Evolutionary conservation across 2,113 vertebrate species (phyloP), one percentile per base, ranked within the genome.

Genomic region (Clupea harengus): DNA sequence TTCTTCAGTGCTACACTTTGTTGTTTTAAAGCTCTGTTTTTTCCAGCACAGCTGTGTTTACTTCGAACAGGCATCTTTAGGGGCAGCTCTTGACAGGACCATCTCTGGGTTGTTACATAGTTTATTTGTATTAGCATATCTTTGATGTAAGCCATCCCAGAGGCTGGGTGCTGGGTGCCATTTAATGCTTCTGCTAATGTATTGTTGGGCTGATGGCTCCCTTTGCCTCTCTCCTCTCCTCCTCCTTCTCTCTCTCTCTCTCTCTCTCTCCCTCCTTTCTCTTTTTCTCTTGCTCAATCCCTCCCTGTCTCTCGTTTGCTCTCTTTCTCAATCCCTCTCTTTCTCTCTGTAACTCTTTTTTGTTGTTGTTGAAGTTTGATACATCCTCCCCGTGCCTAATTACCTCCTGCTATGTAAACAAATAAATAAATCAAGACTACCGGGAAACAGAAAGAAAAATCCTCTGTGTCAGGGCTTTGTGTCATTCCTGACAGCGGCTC

Each of bases 221-320:
- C 22, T 15, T 18, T 83, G 17, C 50, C 50, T 52, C 22, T 86
- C 67, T 83, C 72, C 54, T 83, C 83, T 18, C 49, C 39, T 22
- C 2, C 39, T 22, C 46, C 8, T 22, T 20, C 11, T 28, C n/a
- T 7, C 45, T 39, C 39, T 85, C 83, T 67, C 84, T 25, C 82
- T 45, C 11, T 20, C 67, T n/a, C 45, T 44, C 84, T 45, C 20
- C 81, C 18, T 60, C 57, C 82, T 25, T 52, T 45, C 83, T 72
- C 7, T 20, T 80, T 45, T 78, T 1, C 32, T 49, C 81, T 13
- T 13, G 32, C 28, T 60, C 49, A 45, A 45, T 47, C 11, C 49
- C 8, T 80, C 64, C 45, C 64, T 81, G 72, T 88, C 32, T 45
- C 8, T n/a, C 44, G 86, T 39, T 85, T 67, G 39, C 32, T 75